Evolutionary conservation across 2,113 vertebrate species (phyloP).

Genomic region (Cisticola juncidis): DNA sequence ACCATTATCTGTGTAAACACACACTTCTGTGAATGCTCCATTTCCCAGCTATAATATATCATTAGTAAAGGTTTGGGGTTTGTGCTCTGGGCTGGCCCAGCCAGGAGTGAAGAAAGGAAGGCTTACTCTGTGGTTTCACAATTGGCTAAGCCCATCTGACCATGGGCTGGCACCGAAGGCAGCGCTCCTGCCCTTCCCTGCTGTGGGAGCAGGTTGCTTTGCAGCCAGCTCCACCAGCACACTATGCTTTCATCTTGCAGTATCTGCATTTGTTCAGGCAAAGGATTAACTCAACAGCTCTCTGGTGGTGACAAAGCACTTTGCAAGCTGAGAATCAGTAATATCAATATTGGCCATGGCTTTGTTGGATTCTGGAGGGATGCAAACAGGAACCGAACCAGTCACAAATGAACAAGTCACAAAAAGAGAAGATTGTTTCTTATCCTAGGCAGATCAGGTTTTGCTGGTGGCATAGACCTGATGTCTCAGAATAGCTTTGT

Average conservation of each 20-base stretch:
- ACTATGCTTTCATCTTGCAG: not conserved
- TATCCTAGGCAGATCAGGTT: not conserved
- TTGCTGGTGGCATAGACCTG: not conserved
- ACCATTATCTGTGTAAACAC: not conserved
- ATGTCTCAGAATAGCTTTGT: not conserved
- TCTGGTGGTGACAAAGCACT: not conserved
- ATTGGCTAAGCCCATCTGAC: not conserved
- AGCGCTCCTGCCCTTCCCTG: not conserved
- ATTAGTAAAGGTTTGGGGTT: not conserved
- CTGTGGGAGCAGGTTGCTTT: not conserved
- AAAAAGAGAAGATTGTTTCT: not conserved
- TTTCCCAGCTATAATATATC: not conserved
- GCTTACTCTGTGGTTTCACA: constrained; percentile 24
- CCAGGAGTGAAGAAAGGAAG: constrained; percentile 22
- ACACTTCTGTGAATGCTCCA: not conserved
- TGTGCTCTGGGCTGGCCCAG: not conserved
- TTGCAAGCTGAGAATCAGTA: not conserved
- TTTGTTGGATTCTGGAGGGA: not conserved
- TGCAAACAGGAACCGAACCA: not conserved
- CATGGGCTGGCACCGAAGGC: not conserved
- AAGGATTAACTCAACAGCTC: not conserved
- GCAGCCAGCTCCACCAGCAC: not conserved
- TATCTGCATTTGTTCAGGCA: not conserved
- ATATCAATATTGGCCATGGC: not conserved
- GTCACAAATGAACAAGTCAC: not conserved